phyloP scores from a whole-genome alignment of 1,140 invertebrate genomes.

The Coelopa frigida region DNA sequence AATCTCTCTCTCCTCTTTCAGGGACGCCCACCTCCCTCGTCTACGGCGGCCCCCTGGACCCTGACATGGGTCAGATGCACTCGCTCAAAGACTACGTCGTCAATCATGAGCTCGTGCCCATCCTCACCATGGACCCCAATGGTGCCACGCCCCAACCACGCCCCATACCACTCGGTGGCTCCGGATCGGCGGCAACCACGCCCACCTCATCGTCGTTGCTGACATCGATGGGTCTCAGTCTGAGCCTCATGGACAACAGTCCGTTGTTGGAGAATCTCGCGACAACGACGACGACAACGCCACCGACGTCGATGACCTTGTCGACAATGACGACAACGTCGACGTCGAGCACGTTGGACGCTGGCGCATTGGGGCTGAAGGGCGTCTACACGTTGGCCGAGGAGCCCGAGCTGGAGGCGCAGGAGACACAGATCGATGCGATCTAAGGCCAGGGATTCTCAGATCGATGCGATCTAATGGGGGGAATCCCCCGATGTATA shows the following conservation, averaged over 20 bases:
- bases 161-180: constrained; percentile 24
- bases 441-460: constrained; percentile 17
- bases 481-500: too few species aligned
- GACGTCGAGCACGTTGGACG: constrained; percentile 22
- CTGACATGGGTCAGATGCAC: constrained; percentile 16
- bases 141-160: constrained; percentile 36
- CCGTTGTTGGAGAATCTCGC: constrained; percentile 35
- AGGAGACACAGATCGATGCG: constrained; percentile 42
- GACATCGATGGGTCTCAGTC: constrained; percentile 18
- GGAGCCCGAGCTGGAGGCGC: constrained; percentile 55
- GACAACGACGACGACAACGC: constrained; percentile 48
- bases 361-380: constrained; percentile 5
- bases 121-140: constrained; percentile 42
- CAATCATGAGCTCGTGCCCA: constrained; percentile 43
- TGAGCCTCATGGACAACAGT: constrained; percentile 47
- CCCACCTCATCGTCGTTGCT: neutral
- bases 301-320: constrained; percentile 46
- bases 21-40: constrained; percentile 55
- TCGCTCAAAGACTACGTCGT: constrained; percentile 35
- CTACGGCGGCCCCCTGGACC: constrained; percentile 16
- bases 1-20: constrained; percentile 17
- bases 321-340: constrained; percentile 34
- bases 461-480: too few species aligned
- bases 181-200: neutral
- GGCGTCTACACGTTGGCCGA: constrained; percentile 59